Evolutionary conservation across 2,113 vertebrate genomes (phyloP).

Genomic region (Nesoenas mayeri): DNA sequence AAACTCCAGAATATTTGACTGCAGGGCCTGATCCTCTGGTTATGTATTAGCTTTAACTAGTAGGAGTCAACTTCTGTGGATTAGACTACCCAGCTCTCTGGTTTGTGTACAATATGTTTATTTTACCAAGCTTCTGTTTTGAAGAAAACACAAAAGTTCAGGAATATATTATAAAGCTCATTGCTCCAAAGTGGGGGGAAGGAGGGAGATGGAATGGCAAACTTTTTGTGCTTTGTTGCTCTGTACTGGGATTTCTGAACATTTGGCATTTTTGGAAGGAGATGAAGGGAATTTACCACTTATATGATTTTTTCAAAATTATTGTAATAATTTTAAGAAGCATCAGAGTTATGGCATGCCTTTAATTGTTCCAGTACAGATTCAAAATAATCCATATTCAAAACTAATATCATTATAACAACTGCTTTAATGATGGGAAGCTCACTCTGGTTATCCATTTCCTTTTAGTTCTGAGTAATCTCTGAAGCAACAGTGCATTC

Average conservation of each 20-base stretch:
- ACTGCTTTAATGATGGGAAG: not conserved
- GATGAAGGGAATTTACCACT: not conserved
- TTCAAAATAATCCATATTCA: not conserved
- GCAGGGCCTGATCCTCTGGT: not conserved
- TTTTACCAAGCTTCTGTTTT: not conserved
- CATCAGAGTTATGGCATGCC: rapidly evolving
- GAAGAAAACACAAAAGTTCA: not conserved
- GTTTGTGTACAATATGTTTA: not conserved
- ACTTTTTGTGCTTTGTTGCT: not conserved
- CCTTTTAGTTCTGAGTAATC: not conserved
- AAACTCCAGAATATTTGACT: not conserved
- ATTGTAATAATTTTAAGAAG: not conserved
- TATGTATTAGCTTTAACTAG: not conserved
- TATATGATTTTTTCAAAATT: not conserved
- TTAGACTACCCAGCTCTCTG: not conserved
- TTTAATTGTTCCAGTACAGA: not conserved
- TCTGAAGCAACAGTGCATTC: not conserved
- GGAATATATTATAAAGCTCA: not conserved
- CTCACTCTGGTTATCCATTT: not conserved
- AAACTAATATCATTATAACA: not conserved
- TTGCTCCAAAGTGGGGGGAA: not conserved
- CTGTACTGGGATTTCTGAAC: not conserved
- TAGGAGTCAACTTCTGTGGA: not conserved
- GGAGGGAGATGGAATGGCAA: not conserved
- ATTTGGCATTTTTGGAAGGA: not conserved